These are phyloP conservation scores for Callithrix jacchus DNA, from an alignment of 2,113 vertebrate genomes.

Conservation along the genomic window DNA sequence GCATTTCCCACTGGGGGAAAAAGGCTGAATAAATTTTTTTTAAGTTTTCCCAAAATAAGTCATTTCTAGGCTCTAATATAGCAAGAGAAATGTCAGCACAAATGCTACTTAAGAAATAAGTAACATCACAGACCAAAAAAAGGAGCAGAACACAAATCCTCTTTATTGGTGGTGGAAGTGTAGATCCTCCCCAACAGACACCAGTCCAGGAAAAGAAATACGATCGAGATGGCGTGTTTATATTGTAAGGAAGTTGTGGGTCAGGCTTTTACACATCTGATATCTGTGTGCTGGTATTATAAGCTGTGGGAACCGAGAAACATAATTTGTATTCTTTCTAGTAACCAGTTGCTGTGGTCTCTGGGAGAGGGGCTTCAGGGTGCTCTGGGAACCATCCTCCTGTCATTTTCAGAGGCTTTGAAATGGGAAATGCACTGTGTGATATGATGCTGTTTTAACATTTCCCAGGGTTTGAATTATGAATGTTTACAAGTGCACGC, in stretches of 20 bases:
- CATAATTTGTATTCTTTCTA: not conserved
- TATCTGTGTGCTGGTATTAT: not conserved
- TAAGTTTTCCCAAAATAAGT: not conserved
- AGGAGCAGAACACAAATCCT: not conserved
- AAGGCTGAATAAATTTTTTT: not conserved
- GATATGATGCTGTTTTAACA: no score
- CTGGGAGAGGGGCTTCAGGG: not conserved
- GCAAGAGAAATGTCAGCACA: not conserved
- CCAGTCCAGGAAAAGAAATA: not conserved
- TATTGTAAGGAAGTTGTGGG: not conserved
- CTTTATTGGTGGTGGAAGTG: not conserved
- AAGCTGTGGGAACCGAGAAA: not conserved
- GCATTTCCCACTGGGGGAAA: no score
- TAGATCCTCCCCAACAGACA: not conserved
- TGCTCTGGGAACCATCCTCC: not conserved
- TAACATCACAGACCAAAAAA: not conserved
- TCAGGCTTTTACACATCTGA: not conserved
- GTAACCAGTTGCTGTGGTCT: not conserved
- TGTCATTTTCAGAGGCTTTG: not conserved
- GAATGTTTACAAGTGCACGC: no score
- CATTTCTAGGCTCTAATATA: not conserved
- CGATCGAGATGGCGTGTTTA: accelerated
- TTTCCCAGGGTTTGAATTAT: no score
- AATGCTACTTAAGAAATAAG: no score
- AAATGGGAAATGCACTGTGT: not conserved